A percentile compares a stretch with the other conserved stretches of the same genome.
These are phyloP conservation scores for Percina caprodes DNA, from an alignment of 2,113 vertebrate species.

Conservation along the genomic window DNA sequence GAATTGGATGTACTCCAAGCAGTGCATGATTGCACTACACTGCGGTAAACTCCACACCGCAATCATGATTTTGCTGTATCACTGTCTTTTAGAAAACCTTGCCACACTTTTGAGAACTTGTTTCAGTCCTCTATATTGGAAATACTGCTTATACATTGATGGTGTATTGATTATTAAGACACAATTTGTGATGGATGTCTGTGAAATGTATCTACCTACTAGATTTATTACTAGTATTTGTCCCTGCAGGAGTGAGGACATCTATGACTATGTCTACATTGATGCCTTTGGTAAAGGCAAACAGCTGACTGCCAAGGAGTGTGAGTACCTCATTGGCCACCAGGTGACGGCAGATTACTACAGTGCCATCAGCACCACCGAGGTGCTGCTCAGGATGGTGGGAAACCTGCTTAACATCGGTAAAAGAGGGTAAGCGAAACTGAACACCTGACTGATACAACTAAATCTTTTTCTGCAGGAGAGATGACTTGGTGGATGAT, in stretches of 20 bases:
- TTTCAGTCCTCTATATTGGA: neutral
- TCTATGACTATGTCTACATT: slow-evolving; percentile 96
- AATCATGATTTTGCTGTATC: too few species aligned
- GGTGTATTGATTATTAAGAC: neutral
- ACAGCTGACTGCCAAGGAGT: slow-evolving; percentile 95
- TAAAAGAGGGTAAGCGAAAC: slow-evolving; percentile 90
- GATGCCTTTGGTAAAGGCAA: slow-evolving; percentile 97
- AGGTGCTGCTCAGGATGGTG: slow-evolving; percentile 97
- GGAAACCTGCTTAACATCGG: slow-evolving; percentile 97
- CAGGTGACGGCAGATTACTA: slow-evolving; percentile 96
- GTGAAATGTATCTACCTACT: neutral
- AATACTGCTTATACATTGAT: neutral
- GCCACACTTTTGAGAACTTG: neutral
- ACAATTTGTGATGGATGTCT: neutral
- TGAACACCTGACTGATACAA: neutral
- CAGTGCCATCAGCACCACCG: slow-evolving; percentile 91
- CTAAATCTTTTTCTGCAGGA: neutral
- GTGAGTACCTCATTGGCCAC: slow-evolving; percentile 95
- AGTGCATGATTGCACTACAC: neutral
- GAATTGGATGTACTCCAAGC: too few species aligned
- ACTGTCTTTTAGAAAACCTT: neutral
- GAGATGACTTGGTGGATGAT: neutral
- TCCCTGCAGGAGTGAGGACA: slow-evolving; percentile 87
- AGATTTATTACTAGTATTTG: neutral
- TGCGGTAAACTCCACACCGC: too few species aligned